phyloP scores from a whole-genome alignment of 2,797 vertebrate species.

The Saxicola maurus region DNA sequence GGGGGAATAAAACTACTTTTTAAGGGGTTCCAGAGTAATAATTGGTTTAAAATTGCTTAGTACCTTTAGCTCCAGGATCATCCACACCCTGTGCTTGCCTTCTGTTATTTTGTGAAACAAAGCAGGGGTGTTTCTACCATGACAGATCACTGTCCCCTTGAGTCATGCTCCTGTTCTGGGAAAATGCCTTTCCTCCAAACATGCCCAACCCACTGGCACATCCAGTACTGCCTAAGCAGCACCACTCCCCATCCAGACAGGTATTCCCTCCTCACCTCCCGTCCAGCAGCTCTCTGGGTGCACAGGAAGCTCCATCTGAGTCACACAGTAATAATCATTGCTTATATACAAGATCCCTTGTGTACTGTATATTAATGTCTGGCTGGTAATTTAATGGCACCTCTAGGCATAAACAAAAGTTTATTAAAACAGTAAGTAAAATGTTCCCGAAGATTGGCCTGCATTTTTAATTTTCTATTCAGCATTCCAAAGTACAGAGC shows the following conservation, averaged over 20 bases:
- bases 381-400: slow-evolving; percentile 77
- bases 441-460: slow-evolving; percentile 63
- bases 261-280: slow-evolving; percentile 13
- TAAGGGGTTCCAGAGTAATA: neutral
- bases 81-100: neutral
- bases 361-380: slow-evolving; percentile 75
- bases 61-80: neutral
- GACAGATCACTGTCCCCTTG: neutral
- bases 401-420: slow-evolving; percentile 82
- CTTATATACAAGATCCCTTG: slow-evolving; percentile 63
- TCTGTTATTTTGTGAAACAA: neutral
- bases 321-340: slow-evolving; percentile 49
- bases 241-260: neutral
- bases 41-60: neutral
- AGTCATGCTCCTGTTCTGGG: neutral
- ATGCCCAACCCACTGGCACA: neutral
- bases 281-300: slow-evolving; percentile 48
- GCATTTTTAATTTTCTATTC: slow-evolving; percentile 61
- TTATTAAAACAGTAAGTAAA: slow-evolving; percentile 79
- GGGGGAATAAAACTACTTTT: neutral
- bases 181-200: neutral
- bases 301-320: slow-evolving; percentile 46
- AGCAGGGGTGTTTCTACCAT: neutral
- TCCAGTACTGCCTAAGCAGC: neutral
- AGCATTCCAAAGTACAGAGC: slow-evolving; percentile 47